Evolutionary conservation across 2,113 vertebrate genomes (phyloP).

Genomic region (Neomonachus schauinslandi): DNA sequence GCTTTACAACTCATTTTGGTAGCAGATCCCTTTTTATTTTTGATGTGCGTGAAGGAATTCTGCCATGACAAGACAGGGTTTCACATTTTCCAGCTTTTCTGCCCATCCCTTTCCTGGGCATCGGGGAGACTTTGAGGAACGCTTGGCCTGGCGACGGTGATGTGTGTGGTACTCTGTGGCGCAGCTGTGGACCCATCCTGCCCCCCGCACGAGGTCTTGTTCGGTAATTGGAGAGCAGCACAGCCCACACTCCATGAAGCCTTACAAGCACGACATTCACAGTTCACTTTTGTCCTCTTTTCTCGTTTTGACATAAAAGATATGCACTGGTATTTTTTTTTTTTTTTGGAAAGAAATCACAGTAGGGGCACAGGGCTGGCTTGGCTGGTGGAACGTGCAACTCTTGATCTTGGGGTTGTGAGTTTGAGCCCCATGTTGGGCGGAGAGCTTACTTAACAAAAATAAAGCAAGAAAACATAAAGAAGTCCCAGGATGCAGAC

Average conservation of each 20-base stretch:
- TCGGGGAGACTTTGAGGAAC: background rate
- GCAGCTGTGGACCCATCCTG: fast-evolving
- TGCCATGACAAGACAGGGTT: background rate
- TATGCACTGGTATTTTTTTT: background rate
- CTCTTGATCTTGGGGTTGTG: background rate
- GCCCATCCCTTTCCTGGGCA: background rate
- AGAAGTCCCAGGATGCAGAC: background rate
- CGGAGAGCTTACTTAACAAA: background rate
- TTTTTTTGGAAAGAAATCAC: background rate
- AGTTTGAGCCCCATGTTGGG: background rate
- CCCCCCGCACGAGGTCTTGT: background rate
- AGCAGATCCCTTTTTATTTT: background rate
- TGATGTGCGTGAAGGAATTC: background rate
- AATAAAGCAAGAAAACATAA: background rate
- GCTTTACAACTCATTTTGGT: background rate
- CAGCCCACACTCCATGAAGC: background rate
- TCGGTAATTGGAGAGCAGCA: background rate
- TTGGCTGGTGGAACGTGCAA: fast-evolving
- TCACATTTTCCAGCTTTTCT: background rate
- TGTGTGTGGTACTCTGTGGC: fast-evolving
- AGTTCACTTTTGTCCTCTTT: background rate
- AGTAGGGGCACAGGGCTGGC: background rate
- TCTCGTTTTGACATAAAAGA: background rate
- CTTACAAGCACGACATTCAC: background rate
- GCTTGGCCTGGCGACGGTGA: fast-evolving